These are phyloP conservation scores for Cavia porcellus DNA, from an alignment of 2,113 vertebrate genomes.

Conservation along the genomic window DNA sequence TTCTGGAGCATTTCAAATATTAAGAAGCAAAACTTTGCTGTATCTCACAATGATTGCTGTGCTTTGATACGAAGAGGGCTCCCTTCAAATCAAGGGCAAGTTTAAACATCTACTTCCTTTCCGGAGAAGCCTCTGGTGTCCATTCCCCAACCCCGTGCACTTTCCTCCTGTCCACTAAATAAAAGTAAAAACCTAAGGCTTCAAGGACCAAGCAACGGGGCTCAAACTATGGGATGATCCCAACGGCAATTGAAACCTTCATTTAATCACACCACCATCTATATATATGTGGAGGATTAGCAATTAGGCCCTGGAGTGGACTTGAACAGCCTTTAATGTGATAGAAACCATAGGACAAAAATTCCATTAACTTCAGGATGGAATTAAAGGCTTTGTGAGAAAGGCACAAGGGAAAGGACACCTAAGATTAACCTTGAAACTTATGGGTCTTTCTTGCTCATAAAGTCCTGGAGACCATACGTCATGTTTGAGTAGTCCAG, in stretches of 20 bases:
- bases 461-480: neutral
- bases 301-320: neutral
- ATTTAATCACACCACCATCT: neutral
- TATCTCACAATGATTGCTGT: neutral
- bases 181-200: neutral
- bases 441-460: neutral
- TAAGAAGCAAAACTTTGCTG: neutral
- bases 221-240: neutral
- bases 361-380: neutral
- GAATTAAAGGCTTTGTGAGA: neutral
- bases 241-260: neutral
- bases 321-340: neutral
- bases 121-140: too few relatives aligned
- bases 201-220: neutral
- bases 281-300: neutral
- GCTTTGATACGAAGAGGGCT: neutral
- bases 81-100: conserved; percentile 12
- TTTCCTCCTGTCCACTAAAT: neutral
- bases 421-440: neutral
- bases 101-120: neutral
- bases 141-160: too few relatives aligned
- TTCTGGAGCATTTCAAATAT: neutral
- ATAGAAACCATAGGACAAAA: neutral
- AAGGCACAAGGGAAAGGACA: neutral
- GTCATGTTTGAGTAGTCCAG: neutral